Evolutionary conservation across 2,797 vertebrate genomes (phyloP).

Genomic region (Phalloptychus januarius): DNA sequence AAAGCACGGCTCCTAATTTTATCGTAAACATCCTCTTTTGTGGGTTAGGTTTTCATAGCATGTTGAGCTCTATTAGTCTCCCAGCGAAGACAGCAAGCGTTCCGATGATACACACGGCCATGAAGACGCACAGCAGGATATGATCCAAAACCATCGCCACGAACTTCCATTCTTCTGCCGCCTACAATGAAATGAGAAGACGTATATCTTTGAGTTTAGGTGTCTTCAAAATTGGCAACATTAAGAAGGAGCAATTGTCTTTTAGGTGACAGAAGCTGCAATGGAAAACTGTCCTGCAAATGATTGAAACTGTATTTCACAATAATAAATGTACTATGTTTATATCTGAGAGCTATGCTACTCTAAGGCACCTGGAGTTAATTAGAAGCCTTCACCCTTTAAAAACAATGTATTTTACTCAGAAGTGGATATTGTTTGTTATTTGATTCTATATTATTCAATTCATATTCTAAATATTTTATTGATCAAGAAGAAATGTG

Average conservation of each 20-base stretch:
- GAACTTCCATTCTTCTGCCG: conserved; percentile 96
- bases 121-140: conserved; percentile 94
- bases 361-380: no score
- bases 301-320: neutral
- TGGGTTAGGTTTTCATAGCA: conserved; percentile 71
- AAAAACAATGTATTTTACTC: neutral
- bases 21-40: neutral
- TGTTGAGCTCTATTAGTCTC: conserved; percentile 92
- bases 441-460: no score
- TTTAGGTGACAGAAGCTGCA: neutral
- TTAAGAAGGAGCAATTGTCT: neutral
- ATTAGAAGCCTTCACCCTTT: neutral
- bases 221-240: neutral
- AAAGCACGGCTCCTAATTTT: neutral
- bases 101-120: conserved; percentile 93
- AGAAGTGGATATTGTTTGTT: neutral
- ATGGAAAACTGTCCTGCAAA: neutral
- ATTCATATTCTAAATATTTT: no score
- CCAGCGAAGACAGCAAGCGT: conserved; percentile 92
- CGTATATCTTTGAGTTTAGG: neutral
- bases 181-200: conserved; percentile 73
- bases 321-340: neutral
- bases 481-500: no score
- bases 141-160: conserved; percentile 98
- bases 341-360: neutral